phyloP scores from a whole-genome alignment of 30 jellyfish, hydroid and myxozoan genomes.

The Aurelia aurita region DNA sequence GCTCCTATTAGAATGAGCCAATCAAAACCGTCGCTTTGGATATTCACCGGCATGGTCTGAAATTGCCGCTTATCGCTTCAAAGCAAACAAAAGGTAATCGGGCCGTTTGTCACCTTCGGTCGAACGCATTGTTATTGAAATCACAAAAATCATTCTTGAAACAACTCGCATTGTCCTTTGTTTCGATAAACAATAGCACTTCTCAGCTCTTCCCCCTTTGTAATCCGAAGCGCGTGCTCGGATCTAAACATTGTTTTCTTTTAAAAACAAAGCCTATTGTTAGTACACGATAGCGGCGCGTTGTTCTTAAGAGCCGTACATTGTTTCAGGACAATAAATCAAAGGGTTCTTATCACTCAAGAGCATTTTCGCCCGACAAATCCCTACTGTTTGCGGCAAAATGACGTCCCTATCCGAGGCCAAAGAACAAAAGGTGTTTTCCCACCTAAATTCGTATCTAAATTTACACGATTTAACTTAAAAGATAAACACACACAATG shows the following conservation, averaged over 20 bases:
- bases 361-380: too few species aligned
- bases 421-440: too few species aligned
- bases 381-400: too few species aligned
- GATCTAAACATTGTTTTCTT: slow-evolving; percentile 32
- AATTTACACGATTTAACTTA: too few species aligned
- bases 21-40: slow-evolving; percentile 2
- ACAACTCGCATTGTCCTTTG: slow-evolving; percentile 35
- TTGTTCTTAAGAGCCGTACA: not conserved
- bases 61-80: too few species aligned
- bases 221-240: slow-evolving; percentile 59
- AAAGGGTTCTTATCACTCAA: too few species aligned
- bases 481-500: too few species aligned
- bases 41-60: not conserved
- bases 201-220: slow-evolving; percentile 27
- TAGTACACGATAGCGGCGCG: slow-evolving; percentile 6
- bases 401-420: too few species aligned
- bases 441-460: too few species aligned
- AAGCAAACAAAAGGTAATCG: too few species aligned
- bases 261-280: slow-evolving; percentile 31
- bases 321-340: too few species aligned
- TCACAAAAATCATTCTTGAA: slow-evolving; percentile 6
- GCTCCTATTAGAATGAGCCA: slow-evolving; percentile 7
- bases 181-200: slow-evolving; percentile 22
- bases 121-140: not conserved
- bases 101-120: too few species aligned